phyloP scores from a whole-genome alignment of 2,797 vertebrate species.

The Dryobates pubescens region DNA sequence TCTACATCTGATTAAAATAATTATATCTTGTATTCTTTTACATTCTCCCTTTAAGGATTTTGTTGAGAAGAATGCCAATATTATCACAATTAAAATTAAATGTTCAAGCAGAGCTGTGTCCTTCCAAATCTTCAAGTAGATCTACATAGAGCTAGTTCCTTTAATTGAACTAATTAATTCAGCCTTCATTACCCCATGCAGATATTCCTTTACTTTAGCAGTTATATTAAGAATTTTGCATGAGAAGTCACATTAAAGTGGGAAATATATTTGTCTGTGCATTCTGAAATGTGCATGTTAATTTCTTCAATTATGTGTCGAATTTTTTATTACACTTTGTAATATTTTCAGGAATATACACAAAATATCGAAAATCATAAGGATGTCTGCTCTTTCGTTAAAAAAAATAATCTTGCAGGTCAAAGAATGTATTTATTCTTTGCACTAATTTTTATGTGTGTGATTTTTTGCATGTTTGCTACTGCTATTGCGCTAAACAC shows the following conservation, averaged over 20 bases:
- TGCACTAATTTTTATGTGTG: not conserved
- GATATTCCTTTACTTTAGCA: not conserved
- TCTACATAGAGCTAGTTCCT: not conserved
- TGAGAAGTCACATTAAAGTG: not conserved
- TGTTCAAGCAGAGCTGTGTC: not conserved
- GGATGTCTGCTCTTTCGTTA: not conserved
- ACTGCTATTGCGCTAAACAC: not conserved
- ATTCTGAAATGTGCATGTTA: not conserved
- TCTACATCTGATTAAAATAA: conserved; percentile 14
- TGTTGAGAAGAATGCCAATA: not conserved
- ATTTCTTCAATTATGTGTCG: not conserved
- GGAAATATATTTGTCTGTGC: not conserved
- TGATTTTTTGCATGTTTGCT: not conserved
- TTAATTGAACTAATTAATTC: conserved; percentile 40
- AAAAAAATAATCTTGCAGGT: not conserved
- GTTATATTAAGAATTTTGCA: not conserved
- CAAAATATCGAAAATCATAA: not conserved
- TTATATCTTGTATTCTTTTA: not conserved
- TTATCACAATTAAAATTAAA: conserved; percentile 20
- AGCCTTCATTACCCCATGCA: not conserved
- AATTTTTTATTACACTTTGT: not conserved
- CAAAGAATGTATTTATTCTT: not conserved
- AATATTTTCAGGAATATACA: not conserved
- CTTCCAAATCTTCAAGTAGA: not conserved
- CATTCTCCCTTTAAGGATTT: not conserved